Evolutionary conservation across 1,140 invertebrate genomes (phyloP).

Genomic region (Drosophila mauritiana): DNA sequence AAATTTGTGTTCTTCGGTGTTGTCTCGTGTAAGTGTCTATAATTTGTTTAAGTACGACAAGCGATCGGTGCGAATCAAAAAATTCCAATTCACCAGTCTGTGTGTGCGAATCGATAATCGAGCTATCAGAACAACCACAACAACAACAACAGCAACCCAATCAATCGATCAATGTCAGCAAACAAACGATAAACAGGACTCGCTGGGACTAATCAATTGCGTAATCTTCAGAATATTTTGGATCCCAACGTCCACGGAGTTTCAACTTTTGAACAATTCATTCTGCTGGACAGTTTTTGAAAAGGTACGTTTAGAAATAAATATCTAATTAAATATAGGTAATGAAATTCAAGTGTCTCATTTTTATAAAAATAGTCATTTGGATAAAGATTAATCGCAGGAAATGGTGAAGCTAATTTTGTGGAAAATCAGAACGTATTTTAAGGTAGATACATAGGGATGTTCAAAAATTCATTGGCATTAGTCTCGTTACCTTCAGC

Average conservation of each 20-base stretch:
- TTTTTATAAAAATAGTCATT: too few species aligned
- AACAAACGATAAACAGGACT: not conserved
- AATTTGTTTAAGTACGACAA: constrained; percentile 81
- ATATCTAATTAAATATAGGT: too few species aligned
- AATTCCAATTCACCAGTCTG: constrained; percentile 3
- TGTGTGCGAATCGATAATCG: constrained; percentile 24
- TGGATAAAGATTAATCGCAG: not conserved
- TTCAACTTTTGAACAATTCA: not conserved
- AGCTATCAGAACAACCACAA: constrained; percentile 8
- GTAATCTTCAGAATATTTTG: constrained; percentile 12
- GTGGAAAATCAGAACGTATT: constrained; percentile 1
- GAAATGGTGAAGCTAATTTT: not conserved
- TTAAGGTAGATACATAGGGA: constrained; percentile 2
- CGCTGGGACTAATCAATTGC: not conserved
- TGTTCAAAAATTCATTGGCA: constrained; percentile 49
- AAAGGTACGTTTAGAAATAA: constrained; percentile 13
- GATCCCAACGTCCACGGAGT: not conserved
- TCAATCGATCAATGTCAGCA: constrained; percentile 34
- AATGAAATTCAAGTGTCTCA: too few species aligned
- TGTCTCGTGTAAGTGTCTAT: constrained; percentile 81
- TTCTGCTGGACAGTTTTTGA: not conserved
- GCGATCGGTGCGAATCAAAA: constrained; percentile 63
- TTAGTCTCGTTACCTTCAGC: constrained; percentile 22
- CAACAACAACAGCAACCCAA: constrained; percentile 13
- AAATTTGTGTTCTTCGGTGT: constrained; percentile 79